phyloP scores from a whole-genome alignment of 2,113 vertebrate species.

The Circaetus cinerascens region DNA sequence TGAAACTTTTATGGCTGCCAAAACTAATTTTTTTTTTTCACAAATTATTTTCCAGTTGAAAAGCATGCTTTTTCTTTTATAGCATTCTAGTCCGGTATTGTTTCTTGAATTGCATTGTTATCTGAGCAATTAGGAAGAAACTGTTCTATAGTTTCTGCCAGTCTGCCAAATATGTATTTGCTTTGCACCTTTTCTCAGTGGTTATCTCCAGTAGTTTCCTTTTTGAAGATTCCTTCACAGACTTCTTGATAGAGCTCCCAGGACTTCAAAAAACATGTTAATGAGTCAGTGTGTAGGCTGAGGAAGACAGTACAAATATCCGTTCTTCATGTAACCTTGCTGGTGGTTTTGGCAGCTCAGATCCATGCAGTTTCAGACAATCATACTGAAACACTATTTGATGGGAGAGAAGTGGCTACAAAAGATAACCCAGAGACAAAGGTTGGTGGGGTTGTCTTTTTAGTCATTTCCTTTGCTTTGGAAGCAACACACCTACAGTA shows the following conservation, averaged over 20 bases:
- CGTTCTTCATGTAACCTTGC: not conserved
- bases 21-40: not conserved
- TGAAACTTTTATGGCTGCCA: not conserved
- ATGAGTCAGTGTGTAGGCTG: slow-evolving; percentile 25
- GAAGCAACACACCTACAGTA: not conserved
- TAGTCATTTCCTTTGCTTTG: slow-evolving; percentile 23
- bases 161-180: not conserved
- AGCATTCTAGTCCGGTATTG: not conserved
- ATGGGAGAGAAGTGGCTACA: not conserved
- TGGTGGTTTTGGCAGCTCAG: not conserved
- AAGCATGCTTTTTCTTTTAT: not conserved
- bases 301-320: not conserved
- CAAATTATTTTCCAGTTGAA: not conserved
- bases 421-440: not conserved
- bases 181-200: not conserved
- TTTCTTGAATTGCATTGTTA: not conserved
- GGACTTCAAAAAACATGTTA: not conserved
- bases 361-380: not conserved
- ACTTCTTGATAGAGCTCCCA: not conserved
- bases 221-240: slow-evolving; percentile 11
- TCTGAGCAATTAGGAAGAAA: not conserved
- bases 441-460: not conserved
- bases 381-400: slow-evolving; percentile 20
- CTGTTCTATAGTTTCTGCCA: not conserved
- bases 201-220: not conserved